These are phyloP conservation scores for Cinclus cinclus DNA, from an alignment of 2,113 vertebrate genomes.

Conservation along the genomic window DNA sequence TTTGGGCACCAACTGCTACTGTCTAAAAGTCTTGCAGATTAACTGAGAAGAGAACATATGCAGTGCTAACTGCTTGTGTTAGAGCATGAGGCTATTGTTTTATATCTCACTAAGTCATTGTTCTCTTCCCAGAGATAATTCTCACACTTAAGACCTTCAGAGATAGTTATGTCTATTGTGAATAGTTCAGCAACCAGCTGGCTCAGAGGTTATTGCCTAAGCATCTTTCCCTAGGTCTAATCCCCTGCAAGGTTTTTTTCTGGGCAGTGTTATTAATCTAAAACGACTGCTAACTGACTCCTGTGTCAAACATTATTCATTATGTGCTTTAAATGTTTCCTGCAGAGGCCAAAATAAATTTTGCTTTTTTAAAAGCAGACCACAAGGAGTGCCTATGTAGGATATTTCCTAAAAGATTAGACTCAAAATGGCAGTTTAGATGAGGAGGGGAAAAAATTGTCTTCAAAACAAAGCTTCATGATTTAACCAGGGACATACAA, in stretches of 20 bases:
- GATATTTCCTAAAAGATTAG: constrained; percentile 53
- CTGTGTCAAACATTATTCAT: constrained; percentile 61
- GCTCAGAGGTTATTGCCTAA: constrained; percentile 56
- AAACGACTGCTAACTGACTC: constrained; percentile 59
- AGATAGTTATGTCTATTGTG: constrained; percentile 51
- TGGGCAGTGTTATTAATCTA: constrained; percentile 59
- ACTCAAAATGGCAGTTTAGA: constrained; percentile 20
- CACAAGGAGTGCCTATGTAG: constrained; percentile 8
- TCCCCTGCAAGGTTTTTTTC: constrained; percentile 55
- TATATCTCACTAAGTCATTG: constrained; percentile 49
- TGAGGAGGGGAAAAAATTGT: neutral
- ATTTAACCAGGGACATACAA: neutral
- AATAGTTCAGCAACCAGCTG: constrained; percentile 46
- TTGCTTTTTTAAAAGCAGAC: neutral
- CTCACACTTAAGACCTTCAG: constrained; percentile 49
- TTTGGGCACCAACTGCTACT: constrained; percentile 55
- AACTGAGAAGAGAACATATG: constrained; percentile 27
- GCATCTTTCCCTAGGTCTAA: constrained; percentile 54
- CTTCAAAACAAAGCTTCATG: constrained; percentile 2
- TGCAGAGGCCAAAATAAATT: constrained; percentile 61
- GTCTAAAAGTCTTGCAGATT: constrained; percentile 44
- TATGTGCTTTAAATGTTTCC: constrained; percentile 60
- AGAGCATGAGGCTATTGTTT: constrained; percentile 51
- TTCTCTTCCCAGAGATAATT: constrained; percentile 51
- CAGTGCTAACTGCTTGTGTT: neutral